These are phyloP conservation scores for Tonatia bakeri DNA, from an alignment of 2,113 vertebrate species.

Conservation along the genomic window DNA sequence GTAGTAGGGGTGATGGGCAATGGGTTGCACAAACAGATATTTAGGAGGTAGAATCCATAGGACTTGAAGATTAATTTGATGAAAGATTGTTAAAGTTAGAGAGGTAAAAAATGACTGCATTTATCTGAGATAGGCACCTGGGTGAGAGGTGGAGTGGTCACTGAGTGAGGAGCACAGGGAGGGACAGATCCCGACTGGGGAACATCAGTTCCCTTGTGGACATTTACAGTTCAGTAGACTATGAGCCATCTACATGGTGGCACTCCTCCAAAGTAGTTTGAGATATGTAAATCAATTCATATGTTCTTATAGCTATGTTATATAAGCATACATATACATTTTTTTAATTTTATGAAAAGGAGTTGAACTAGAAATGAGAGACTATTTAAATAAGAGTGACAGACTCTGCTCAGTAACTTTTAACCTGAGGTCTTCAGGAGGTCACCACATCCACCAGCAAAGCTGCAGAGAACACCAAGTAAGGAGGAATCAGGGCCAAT, in stretches of 20 bases:
- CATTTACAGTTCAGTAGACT: neutral
- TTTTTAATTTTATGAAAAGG: constrained; percentile 8
- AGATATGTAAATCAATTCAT: neutral
- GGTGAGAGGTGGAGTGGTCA: neutral
- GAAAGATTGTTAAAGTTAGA: neutral
- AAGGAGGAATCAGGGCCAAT: neutral
- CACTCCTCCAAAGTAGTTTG: neutral
- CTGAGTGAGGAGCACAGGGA: neutral
- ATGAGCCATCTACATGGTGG: neutral
- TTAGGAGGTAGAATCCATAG: neutral
- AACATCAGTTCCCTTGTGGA: neutral
- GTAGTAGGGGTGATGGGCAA: neutral
- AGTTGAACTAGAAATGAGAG: neutral
- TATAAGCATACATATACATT: neutral
- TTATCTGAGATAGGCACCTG: neutral
- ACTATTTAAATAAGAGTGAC: neutral
- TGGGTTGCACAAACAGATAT: neutral
- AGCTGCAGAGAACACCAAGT: neutral
- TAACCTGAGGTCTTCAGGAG: neutral
- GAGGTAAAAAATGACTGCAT: neutral
- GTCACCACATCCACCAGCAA: neutral
- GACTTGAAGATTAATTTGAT: neutral
- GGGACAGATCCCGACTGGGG: neutral
- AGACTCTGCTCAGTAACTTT: neutral
- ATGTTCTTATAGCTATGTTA: neutral